Evolutionary conservation across 2,113 vertebrate species (phyloP), one percentile per base, ranked within the genome.

Genomic region (Sinocyclocheilus anophthalmus): DNA sequence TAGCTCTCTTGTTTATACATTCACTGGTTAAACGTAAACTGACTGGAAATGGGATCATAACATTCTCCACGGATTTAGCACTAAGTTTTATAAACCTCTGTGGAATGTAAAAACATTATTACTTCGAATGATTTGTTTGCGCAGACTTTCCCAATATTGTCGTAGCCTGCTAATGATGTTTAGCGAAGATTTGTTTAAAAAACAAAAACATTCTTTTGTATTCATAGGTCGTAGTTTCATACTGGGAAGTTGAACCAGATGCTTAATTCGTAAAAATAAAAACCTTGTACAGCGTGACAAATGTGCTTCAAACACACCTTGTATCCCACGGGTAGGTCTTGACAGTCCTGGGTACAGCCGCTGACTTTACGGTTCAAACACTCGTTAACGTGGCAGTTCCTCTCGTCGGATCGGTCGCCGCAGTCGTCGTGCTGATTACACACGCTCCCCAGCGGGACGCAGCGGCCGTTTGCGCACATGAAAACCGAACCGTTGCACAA

Each of bases 401-500:
- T 94, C 84, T 97, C 96, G 92, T 97, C 96, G 61, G 96, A 96
- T 26, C 94, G 95, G 91, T 97, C 96, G 0, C 93, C 95, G 76
- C 96, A 97, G 87, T 97, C 96, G 89, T 97, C 95, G 75, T 91
- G 94, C 79, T 55, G 92, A 92, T 97, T 92, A 90, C 96, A 97
- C 55, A 96, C 92, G 79, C 87, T 80, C 1, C 88, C 91, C 33
- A 92, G 93, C 67, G 95, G 91, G 86, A 97, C 92, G 86, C 96
- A 97, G 86, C 95, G 96, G 37, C 96, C 96, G 92, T 96, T 97
- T 94, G 94, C 96, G 84, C 96, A 97, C 94, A 96, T 95, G 93
- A 96, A 97, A 93, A 96, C 96, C 87, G 96, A 97, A 88, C 93
- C 95, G 91, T 96, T 97, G 96, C 96, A 97, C 91, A 96, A 94